A percentile compares a stretch with the other conserved stretches of the same genome.
Conservation (phyloP, 1,140 invertebrate species). For the Aphelinus atriplicis region DNA sequence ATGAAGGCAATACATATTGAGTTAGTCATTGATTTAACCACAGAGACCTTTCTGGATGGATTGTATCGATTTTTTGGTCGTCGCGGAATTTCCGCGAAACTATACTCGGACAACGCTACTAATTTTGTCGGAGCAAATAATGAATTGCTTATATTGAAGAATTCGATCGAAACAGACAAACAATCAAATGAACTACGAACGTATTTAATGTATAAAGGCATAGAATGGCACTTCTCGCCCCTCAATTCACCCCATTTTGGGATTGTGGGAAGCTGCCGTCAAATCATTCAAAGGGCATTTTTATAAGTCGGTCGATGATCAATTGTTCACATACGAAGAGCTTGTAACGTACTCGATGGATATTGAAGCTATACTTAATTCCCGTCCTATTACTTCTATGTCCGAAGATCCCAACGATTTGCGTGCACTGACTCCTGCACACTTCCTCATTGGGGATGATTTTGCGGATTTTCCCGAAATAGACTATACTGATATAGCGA, state of each 20-base stretch:
- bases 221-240: too few relatives aligned
- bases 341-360: conserved; percentile 40
- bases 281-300: conserved; percentile 46
- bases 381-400: conserved; percentile 42
- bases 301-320: conserved; percentile 38
- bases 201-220: too few relatives aligned
- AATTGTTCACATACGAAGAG: conserved; percentile 44
- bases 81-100: neutral
- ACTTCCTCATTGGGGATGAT: neutral
- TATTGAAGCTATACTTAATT: conserved; percentile 51
- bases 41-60: neutral
- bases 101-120: neutral
- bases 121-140: neutral
- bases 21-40: neutral
- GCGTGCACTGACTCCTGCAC: neutral
- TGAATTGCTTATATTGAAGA: neutral
- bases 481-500: neutral
- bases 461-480: neutral
- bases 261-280: conserved; percentile 42
- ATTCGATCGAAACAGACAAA: too few relatives aligned
- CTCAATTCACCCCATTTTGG: too few relatives aligned
- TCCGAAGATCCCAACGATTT: conserved; percentile 38
- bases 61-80: neutral
- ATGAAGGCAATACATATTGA: neutral
- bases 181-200: too few relatives aligned